Evolutionary conservation across 2,888 invertebrate genomes (phyloP), one percentile per base, ranked within the genome.

Genomic region (Pseudococcus jackbeardsleyi): DNA sequence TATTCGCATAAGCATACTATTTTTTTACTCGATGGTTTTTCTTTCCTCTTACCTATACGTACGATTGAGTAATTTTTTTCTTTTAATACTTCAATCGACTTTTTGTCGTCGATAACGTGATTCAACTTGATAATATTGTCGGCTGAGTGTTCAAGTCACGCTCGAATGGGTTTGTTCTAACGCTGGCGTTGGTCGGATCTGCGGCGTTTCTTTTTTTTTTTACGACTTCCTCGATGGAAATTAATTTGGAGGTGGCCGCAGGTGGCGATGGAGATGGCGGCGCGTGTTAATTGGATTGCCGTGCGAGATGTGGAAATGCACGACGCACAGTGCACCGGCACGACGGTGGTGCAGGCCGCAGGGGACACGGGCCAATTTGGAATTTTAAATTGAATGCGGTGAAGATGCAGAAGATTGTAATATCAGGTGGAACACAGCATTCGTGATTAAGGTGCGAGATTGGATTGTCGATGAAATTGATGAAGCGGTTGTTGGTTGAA

Each of bases 31-130:
- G 68, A 64, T 39, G 15, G 26, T 0, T 77, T 77, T 46, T 82
- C 46, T 42, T 46, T 82, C 79, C 17, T 46, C 79, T 12, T 42
- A 9, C 42, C 26, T 33, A 42, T n/a, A n/a, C n/a, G 39, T 39
- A 42, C 79, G 42, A 42, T 82, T 46, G 42, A 46, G 79, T 82
- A 82, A 72, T 72, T 72, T 82, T 82, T 33, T 33, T 33, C 26
- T 79, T 82, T 64, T 64, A 7, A 19, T 59, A 17, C 64, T 22
- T 19, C 46, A 46, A 42, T 82, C 79, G 79, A 82, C 39, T 77
- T 77, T 77, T 77, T 77, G 77, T 39, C 19, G 39, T 77, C 77
- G 39, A 82, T 82, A 46, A 82, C 79, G 79, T 82, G 79, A 82
- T 82, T 82, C 46, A 82, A 82, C 79, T 82, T 46, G 42, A 46